Percentiles rank a stretch among this genome's conserved stretches.
Evolutionary conservation across 2,797 vertebrate species (phyloP).

Genomic region (Oophaga sylvatica): DNA sequence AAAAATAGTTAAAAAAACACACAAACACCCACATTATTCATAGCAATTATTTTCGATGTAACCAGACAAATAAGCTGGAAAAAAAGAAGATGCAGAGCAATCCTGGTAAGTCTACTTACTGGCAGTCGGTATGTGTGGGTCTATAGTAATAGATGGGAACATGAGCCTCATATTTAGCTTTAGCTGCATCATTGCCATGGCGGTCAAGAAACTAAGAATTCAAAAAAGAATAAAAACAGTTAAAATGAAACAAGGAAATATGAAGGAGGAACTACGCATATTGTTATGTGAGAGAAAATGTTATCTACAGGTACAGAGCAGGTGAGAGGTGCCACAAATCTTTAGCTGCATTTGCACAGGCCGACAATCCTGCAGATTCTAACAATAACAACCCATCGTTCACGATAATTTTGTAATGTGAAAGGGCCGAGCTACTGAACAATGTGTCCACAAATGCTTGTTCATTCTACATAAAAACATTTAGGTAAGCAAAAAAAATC

Average conservation of each 20-base stretch:
- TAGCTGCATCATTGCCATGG: constrained; percentile 80
- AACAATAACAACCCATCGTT: no score
- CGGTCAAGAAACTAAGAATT: constrained; percentile 82
- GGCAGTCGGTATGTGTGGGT: constrained; percentile 84
- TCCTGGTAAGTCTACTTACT: constrained; percentile 74
- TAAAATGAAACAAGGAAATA: neutral
- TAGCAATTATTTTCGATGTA: neutral
- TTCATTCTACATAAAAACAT: no score
- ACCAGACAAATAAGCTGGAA: neutral
- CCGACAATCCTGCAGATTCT: no score
- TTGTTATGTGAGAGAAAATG: neutral
- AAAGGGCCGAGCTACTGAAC: no score
- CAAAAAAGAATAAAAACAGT: constrained; percentile 32
- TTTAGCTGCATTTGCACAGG: no score
- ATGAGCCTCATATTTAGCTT: constrained; percentile 80
- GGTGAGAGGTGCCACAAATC: neutral
- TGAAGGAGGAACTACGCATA: neutral
- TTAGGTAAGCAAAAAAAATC: no score
- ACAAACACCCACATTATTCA: neutral
- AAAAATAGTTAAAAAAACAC: neutral
- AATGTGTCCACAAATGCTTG: no score
- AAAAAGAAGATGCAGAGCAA: neutral
- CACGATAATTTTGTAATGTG: no score
- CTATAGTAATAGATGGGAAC: constrained; percentile 89
- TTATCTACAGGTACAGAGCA: neutral